Base-by-base conservation (phyloP, 2,797 vertebrate genomes). In the Diceros bicornis region DNA sequence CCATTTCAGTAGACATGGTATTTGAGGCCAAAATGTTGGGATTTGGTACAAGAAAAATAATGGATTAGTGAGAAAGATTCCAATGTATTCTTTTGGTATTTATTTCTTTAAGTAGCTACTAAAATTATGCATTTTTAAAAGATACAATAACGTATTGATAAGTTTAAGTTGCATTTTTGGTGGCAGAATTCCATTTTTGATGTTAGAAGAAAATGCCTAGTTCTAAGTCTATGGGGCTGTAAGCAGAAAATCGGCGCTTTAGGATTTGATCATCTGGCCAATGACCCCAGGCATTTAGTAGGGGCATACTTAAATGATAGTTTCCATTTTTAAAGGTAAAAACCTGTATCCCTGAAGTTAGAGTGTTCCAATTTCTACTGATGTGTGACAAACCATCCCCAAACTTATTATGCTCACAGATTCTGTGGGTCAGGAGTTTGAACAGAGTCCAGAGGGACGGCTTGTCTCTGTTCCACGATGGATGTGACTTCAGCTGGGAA, bases 311-410 rank as follows among this genome's bases (percentile, higher is more conserved):
- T 92, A 74, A 89, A 69, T 89, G 89, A 61, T 32, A 74, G 37
- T 89, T 91, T 86, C n/a, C 83, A 27, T n/a, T 77, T 91, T 94
- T 91, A 77, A 96, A 94, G 86, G 25, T 84, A 57, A 94, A 68
- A 79, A 62, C 75, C 16, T 93, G 34, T 89, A 55, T 87, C 69
- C 20, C 7, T 75, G 12, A 71, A 89, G 29, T 86, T 85, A 78
- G 29, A 86, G 34, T 47, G 16, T 68, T 96, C 50, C 64, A 72
- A 1, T 93, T 88, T 75, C n/a, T 62, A 41, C 29, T 64, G 55
- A 75, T 44, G 32, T 92, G 32, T 84, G 34, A 89, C 83, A 96
- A 83, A 66, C 16, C 27, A 44, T 27, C 25, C 62, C 37, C 44
- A 79, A 41, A 77, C 13, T 92, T 85, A 41, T 6, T 69, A 50